These are phyloP conservation scores for Centropus unirufus DNA, from an alignment of 2,113 vertebrate species.

Conservation along the genomic window DNA sequence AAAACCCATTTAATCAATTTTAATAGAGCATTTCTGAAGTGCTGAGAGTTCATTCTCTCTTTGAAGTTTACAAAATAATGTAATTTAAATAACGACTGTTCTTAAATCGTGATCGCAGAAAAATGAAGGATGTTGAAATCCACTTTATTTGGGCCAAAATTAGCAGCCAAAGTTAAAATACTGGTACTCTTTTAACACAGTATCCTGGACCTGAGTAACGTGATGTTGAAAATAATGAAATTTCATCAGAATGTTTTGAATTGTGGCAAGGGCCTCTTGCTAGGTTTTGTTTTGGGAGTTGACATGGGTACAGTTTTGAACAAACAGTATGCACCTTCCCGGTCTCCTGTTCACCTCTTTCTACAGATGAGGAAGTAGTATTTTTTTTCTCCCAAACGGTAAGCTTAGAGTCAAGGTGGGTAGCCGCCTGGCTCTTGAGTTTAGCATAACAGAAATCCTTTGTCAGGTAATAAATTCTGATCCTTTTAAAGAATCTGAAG, in stretches of 20 bases:
- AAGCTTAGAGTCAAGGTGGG: not conserved
- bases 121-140: not conserved
- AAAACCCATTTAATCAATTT: not conserved
- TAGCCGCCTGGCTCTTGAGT: not conserved
- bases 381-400: not conserved
- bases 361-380: not conserved
- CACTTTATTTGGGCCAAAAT: not conserved
- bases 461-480: not conserved
- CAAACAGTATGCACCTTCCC: not conserved
- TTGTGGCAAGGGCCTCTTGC: not conserved
- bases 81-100: not conserved
- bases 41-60: not conserved
- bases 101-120: not conserved
- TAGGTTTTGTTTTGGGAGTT: not conserved
- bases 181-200: not conserved
- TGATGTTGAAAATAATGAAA: not conserved
- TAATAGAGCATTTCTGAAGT: not conserved
- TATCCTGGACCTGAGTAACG: not conserved
- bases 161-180: not conserved
- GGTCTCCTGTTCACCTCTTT: not conserved
- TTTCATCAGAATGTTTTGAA: not conserved
- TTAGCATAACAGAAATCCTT: not conserved
- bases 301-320: not conserved
- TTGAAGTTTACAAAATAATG: not conserved
- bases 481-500: not conserved